These are phyloP conservation scores for Premnoplex brunnescens DNA, from an alignment of 2,797 vertebrate species.

Conservation along the genomic window DNA sequence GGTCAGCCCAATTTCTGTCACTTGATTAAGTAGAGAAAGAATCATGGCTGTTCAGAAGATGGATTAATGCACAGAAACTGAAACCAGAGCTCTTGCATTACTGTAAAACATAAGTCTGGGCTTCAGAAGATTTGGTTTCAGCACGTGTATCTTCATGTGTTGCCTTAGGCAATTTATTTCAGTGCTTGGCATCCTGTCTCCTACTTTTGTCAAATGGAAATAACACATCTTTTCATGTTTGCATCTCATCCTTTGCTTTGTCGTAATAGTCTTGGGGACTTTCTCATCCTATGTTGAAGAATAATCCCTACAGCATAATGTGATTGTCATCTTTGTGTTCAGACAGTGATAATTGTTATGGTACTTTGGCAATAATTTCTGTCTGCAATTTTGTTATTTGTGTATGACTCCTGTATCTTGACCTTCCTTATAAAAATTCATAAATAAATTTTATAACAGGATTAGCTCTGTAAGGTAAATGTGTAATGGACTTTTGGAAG, in stretches of 20 bases:
- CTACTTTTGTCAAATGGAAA: slow-evolving; percentile 24
- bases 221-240: background rate
- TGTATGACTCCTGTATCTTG: background rate
- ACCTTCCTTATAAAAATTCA: background rate
- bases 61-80: background rate
- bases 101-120: accelerated
- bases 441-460: background rate
- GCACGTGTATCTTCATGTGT: background rate
- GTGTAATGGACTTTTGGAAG: background rate
- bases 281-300: background rate
- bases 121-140: slow-evolving; percentile 13
- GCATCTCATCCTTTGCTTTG: background rate
- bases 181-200: background rate
- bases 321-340: background rate
- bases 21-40: background rate
- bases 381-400: background rate
- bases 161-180: background rate
- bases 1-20: background rate
- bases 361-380: background rate
- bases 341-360: background rate
- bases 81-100: slow-evolving; percentile 8
- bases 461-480: background rate
- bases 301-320: background rate
- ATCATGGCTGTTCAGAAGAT: background rate
- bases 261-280: background rate